phyloP scores from a whole-genome alignment of 2,797 vertebrate species.

The Anguilla anguilla region DNA sequence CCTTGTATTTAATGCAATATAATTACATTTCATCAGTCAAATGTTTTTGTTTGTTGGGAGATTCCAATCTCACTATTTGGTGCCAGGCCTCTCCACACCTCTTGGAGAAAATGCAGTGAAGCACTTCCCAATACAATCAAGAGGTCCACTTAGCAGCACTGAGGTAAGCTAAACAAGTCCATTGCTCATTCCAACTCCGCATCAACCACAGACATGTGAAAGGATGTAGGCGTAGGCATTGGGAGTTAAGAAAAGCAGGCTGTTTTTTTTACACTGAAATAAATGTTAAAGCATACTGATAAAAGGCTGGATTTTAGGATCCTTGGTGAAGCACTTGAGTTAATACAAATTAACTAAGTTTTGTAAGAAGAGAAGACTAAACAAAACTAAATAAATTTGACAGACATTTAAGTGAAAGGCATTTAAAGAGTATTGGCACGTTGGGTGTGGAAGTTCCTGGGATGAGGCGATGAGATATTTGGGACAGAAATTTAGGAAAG shows the following conservation, averaged over 20 bases:
- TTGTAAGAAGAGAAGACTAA: conserved; percentile 31
- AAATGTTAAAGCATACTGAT: conserved; percentile 35
- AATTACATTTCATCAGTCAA: background rate
- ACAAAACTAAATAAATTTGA: conserved; percentile 25
- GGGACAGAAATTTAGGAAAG: conserved; percentile 66
- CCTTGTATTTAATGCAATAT: background rate
- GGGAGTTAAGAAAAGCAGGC: conserved; percentile 21
- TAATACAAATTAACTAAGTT: conserved; percentile 33
- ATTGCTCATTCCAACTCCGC: conserved; percentile 44
- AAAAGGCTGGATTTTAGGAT: conserved; percentile 53
- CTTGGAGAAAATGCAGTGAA: conserved; percentile 4
- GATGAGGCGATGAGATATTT: conserved; percentile 36
- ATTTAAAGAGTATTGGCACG: conserved; percentile 65
- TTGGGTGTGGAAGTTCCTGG: conserved; percentile 60
- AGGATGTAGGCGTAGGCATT: conserved; percentile 40
- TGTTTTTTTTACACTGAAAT: conserved; percentile 11
- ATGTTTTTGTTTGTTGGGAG: background rate
- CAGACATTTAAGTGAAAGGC: conserved; percentile 58
- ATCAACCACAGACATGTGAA: conserved; percentile 34
- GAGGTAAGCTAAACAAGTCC: conserved; percentile 48
- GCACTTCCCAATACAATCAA: conserved; percentile 24
- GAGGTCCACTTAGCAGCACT: conserved; percentile 61
- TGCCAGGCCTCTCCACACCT: background rate
- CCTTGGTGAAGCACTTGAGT: conserved; percentile 41
- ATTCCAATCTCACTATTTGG: background rate